Evolutionary conservation across 2,797 vertebrate species (phyloP).

Genomic region (Potorous gilbertii): DNA sequence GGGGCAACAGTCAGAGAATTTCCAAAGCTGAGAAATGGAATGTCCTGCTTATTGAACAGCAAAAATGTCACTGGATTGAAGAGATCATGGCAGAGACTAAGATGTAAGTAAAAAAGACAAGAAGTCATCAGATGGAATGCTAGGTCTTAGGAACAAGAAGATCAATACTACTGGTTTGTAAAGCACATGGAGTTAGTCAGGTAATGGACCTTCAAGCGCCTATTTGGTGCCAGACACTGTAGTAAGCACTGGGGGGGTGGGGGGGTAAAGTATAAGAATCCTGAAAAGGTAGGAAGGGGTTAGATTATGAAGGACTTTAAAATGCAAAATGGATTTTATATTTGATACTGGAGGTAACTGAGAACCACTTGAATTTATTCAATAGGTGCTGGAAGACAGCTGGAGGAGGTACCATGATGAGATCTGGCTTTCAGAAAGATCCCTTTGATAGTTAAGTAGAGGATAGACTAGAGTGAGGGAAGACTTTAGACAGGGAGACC

Average conservation of each 20-base stretch:
- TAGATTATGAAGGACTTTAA: background rate
- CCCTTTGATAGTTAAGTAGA: background rate
- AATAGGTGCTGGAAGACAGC: background rate
- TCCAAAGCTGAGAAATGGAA: too few relatives aligned
- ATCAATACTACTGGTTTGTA: too few relatives aligned
- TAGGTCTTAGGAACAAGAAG: too few relatives aligned
- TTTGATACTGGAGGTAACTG: background rate
- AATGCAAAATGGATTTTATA: background rate
- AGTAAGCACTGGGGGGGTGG: background rate
- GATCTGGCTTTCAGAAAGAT: background rate
- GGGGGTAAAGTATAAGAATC: background rate
- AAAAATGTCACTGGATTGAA: too few relatives aligned
- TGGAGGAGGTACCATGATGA: background rate
- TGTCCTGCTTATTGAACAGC: too few relatives aligned
- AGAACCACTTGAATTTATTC: background rate
- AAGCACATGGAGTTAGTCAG: background rate
- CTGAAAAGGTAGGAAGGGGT: background rate
- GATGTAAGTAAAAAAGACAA: too few relatives aligned
- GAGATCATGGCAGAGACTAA: too few relatives aligned
- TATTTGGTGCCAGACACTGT: background rate
- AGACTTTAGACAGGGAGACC: background rate
- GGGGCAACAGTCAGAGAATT: too few relatives aligned
- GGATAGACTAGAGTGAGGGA: background rate
- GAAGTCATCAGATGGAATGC: too few relatives aligned
- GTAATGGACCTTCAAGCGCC: background rate